Base-by-base conservation (phyloP, 1,140 invertebrate species). In the Ceratina australensis region DNA sequence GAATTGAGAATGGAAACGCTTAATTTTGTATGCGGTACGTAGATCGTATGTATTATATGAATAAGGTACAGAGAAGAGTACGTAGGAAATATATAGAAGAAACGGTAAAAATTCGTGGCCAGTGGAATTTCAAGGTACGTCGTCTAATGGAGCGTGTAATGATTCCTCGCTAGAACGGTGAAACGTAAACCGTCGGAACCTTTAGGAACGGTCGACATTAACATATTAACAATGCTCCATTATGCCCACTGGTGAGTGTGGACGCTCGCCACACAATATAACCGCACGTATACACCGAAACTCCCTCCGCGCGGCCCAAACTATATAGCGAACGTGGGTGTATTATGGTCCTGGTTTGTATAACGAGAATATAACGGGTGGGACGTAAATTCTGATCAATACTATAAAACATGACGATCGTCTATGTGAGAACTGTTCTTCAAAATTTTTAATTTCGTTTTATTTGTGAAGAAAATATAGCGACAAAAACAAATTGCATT, bases 141-240 rank as follows among this genome's bases (percentile, higher is more conserved):
- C 66, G 42, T 71, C 72, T 77, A 86, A 85, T 82, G 71, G 79
- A 78, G 71, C 79, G 82, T 83, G 80, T 87, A 85, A 88, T 79
- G 72, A 84, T 71, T 77, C 81, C 81, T 85, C 72, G 69, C 18
- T 49, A 65, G n/a, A 33, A 68, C 20, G 56, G 42, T 80, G 78
- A 69, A 84, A 78, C 73, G 72, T 75, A 66, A 77, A 57, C 72
- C 64, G 72, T 59, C 54, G 33, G 59, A 71, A 54, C 69, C 72
- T 61, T 83, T 73, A 67, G 64, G 50, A 74, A 67, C 69, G 57
- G 60, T 68, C 77, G 75, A 78, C 81, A 88, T 89, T 89, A 89
- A 85, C 87, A 89, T 89, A 87, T 86, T 86, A 87, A 89, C 88
- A 89, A 89, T 89, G 81, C 81, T 81, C 84, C 83, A 89, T 88